A percentile compares a stretch with the other conserved stretches of the same genome.
These are phyloP conservation scores for Branchipolynoe longqiensis DNA, from an alignment of 2,888 invertebrate genomes.

Conservation along the genomic window DNA sequence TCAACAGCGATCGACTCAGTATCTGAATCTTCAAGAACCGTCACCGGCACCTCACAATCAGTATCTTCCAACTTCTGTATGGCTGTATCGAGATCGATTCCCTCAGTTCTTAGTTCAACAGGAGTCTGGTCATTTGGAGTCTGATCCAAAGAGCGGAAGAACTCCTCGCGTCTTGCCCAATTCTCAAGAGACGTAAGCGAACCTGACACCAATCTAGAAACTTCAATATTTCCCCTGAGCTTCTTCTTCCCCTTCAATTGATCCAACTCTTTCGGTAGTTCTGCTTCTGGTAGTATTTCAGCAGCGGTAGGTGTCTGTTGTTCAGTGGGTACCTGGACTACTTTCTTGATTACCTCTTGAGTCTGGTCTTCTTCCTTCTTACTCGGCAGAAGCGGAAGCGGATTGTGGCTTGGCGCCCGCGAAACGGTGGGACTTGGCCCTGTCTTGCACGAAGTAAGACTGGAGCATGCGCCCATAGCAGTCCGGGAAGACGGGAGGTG, in stretches of 20 bases:
- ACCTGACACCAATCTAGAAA: not conserved
- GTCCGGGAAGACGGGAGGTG: no score
- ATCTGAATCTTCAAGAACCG: conserved; percentile 31
- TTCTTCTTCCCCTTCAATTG: no score
- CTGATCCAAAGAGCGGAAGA: not conserved
- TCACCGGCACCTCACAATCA: not conserved
- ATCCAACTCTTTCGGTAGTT: no score
- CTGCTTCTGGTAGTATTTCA: no score
- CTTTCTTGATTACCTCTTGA: not conserved
- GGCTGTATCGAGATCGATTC: not conserved
- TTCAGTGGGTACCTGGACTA: not conserved
- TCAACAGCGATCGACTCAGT: conserved; percentile 28
- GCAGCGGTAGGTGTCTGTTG: no score
- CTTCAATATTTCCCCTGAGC: not conserved
- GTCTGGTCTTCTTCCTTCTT: not conserved
- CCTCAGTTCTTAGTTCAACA: not conserved
- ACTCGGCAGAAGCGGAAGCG: conserved; percentile 14
- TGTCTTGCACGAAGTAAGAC: conserved; percentile 30
- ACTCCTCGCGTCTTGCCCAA: not conserved
- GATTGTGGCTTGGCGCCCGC: conserved; percentile 24
- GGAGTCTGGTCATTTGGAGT: not conserved
- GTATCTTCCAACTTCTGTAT: not conserved
- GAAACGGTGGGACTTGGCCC: conserved; percentile 29
- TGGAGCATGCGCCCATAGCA: conserved; percentile 55
- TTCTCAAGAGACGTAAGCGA: conserved; percentile 4